Evolutionary conservation across 2,888 invertebrate genomes (phyloP).

Genomic region (Apamea epomidion): DNA sequence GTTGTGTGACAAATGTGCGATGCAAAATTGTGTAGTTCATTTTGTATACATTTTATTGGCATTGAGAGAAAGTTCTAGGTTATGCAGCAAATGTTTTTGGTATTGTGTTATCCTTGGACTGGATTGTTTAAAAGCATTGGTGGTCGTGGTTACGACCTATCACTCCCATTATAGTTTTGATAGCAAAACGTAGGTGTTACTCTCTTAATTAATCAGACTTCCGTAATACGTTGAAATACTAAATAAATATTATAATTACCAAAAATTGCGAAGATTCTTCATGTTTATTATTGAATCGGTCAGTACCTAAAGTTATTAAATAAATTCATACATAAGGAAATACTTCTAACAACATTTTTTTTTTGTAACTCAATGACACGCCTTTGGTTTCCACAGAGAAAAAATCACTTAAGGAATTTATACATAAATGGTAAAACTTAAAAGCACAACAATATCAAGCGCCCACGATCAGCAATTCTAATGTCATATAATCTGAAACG

Average conservation of each 20-base stretch:
- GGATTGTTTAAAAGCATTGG: too few relatives aligned
- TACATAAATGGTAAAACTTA: slow-evolving; percentile 14
- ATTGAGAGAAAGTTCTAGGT: slow-evolving; percentile 39
- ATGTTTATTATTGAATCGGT: neutral
- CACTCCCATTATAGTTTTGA: neutral
- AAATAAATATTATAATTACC: neutral
- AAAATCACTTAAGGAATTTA: slow-evolving; percentile 3
- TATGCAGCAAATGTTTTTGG: neutral
- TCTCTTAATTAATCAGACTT: neutral
- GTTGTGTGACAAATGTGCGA: slow-evolving; percentile 73
- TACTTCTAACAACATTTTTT: neutral
- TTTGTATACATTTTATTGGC: slow-evolving; percentile 45
- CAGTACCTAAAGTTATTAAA: neutral
- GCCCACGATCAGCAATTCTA: slow-evolving; percentile 62
- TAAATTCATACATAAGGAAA: neutral
- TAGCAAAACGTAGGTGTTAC: neutral
- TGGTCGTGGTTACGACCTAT: neutral
- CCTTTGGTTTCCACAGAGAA: slow-evolving; percentile 21
- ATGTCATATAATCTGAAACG: slow-evolving; percentile 64
- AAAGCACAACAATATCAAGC: slow-evolving; percentile 29
- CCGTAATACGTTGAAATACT: neutral
- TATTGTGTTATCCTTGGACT: too few relatives aligned
- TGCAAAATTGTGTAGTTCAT: slow-evolving; percentile 66
- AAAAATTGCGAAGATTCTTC: neutral
- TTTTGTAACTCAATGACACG: neutral